Evolutionary conservation across 1,140 invertebrate species (phyloP).

Genomic region (Drosophila nannoptera): DNA sequence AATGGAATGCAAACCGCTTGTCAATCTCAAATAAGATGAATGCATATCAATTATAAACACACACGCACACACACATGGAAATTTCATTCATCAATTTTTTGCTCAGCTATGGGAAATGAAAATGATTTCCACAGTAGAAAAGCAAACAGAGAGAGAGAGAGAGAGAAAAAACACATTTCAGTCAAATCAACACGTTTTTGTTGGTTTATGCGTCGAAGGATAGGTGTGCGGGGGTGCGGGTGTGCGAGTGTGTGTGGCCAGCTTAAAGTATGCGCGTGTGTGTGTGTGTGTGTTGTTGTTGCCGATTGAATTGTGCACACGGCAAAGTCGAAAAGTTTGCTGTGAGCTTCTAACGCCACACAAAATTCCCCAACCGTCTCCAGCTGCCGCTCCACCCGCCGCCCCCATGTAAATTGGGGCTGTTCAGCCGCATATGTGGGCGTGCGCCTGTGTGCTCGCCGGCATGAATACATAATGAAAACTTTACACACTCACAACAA

Average conservation of each 20-base stretch:
- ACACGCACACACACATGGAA: slow-evolving; percentile 15
- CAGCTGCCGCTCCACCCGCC: not conserved
- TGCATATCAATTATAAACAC: slow-evolving; percentile 29
- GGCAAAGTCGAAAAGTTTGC: slow-evolving; percentile 66
- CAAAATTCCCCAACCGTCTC: slow-evolving; percentile 20
- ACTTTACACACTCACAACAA: slow-evolving; percentile 57
- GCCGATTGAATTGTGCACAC: slow-evolving; percentile 67
- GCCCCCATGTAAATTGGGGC: slow-evolving; percentile 5
- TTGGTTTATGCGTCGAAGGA: slow-evolving; percentile 7
- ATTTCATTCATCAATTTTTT: slow-evolving; percentile 36
- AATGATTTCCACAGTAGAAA: slow-evolving; percentile 23
- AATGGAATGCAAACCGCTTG: slow-evolving; percentile 9
- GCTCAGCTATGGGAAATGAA: slow-evolving; percentile 17
- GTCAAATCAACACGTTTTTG: slow-evolving; percentile 57
- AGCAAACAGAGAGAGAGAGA: slow-evolving; percentile 12
- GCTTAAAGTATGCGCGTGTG: not conserved
- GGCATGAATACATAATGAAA: slow-evolving; percentile 65
- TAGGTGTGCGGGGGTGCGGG: not conserved
- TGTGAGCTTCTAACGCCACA: slow-evolving; percentile 62
- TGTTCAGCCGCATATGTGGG: not conserved
- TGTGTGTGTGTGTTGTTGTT: slow-evolving; percentile 32
- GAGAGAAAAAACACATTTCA: slow-evolving; percentile 38
- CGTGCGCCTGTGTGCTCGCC: slow-evolving; percentile 2
- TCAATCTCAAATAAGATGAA: slow-evolving; percentile 39
- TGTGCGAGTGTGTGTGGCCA: slow-evolving; percentile 14